phyloP scores from a whole-genome alignment of 2,797 vertebrate species.

The Phrynocephalus vlangalii region DNA sequence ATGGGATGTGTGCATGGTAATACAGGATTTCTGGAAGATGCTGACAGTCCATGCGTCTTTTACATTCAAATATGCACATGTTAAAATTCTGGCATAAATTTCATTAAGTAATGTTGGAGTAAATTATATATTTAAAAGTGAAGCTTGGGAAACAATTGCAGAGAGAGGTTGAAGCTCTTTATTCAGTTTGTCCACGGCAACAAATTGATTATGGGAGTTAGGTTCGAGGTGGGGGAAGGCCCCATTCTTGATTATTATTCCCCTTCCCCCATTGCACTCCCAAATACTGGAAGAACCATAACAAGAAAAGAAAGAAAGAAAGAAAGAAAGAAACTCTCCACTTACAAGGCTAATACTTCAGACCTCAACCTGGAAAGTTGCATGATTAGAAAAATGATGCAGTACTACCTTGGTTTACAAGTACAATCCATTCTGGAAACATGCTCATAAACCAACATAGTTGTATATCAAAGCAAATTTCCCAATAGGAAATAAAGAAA shows the following conservation, averaged over 20 bases:
- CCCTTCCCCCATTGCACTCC: not conserved
- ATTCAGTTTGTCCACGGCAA: not conserved
- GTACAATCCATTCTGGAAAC: no score
- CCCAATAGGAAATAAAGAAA: no score
- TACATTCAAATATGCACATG: not conserved
- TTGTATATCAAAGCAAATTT: no score
- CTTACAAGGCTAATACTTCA: not conserved
- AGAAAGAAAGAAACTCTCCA: not conserved
- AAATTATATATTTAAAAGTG: conserved; percentile 1
- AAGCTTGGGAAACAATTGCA: not conserved
- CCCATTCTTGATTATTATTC: not conserved
- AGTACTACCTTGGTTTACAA: no score
- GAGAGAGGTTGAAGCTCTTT: not conserved
- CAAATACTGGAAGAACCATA: not conserved
- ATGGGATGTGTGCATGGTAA: no score
- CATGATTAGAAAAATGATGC: conserved; percentile 57
- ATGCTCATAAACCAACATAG: no score
- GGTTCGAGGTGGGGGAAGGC: no score
- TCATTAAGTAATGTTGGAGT: not conserved
- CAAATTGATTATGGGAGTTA: not conserved
- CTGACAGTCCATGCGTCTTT: not conserved
- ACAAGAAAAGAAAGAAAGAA: no score
- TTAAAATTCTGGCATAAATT: not conserved
- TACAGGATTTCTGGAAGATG: not conserved
- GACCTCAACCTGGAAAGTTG: conserved; percentile 60